A percentile compares a stretch with the other conserved stretches of the same genome.
Conservation (phyloP, 30 jellyfish, hydroid and myxozoan genomes). For the Aurelia sp. region DNA sequence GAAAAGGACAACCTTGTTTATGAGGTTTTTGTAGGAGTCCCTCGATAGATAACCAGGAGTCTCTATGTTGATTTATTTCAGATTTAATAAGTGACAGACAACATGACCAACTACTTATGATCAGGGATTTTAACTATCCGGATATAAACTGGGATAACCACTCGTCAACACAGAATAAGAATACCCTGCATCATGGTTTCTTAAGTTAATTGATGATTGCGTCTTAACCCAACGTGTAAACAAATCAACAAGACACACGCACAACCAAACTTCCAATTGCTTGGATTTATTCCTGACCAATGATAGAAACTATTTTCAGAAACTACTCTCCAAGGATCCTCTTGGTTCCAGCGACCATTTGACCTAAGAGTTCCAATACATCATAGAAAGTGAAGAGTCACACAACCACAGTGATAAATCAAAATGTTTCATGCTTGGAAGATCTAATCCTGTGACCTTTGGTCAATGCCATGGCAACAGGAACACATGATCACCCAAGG, state of each 20-base stretch:
- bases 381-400: too few species aligned
- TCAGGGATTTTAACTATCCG: not conserved
- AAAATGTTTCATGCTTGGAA: too few species aligned
- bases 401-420: too few species aligned
- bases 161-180: too few species aligned
- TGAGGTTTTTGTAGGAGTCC: slow-evolving; percentile 22
- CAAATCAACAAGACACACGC: not conserved
- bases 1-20: slow-evolving; percentile 14
- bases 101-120: not conserved
- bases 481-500: too few species aligned
- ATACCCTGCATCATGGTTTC: not conserved
- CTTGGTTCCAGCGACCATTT: too few species aligned
- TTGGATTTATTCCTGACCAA: not conserved
- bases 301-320: too few species aligned
- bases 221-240: slow-evolving; percentile 37
- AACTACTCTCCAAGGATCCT: too few species aligned
- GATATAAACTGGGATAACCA: too few species aligned
- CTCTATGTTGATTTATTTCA: not conserved
- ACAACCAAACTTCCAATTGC: slow-evolving; percentile 19
- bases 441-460: too few species aligned
- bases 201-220: slow-evolving; percentile 15
- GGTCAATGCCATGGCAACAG: too few species aligned
- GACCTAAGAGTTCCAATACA: too few species aligned
- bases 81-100: not conserved
- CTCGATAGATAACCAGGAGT: slow-evolving; percentile 3